These are phyloP conservation scores for Pherbina coryleti DNA, from an alignment of 2,888 invertebrate species.

Conservation along the genomic window DNA sequence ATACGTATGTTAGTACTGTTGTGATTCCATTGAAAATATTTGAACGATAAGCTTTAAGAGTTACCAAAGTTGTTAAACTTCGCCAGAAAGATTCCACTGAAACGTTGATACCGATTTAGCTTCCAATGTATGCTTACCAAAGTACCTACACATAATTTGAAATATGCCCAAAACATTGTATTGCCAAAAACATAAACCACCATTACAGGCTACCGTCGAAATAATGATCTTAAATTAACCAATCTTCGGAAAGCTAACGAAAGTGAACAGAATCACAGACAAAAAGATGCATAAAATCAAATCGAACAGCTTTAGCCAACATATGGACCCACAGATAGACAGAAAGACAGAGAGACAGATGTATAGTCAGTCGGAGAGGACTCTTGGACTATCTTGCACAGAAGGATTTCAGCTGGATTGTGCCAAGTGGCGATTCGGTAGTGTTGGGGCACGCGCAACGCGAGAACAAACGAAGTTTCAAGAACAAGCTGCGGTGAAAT, in stretches of 20 bases:
- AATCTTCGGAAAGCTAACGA: background rate
- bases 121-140: background rate
- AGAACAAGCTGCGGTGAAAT: constrained; percentile 57
- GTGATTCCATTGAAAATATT: no score
- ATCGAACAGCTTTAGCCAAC: background rate
- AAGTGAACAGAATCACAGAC: constrained; percentile 8
- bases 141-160: background rate
- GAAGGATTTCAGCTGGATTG: constrained; percentile 24
- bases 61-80: no score
- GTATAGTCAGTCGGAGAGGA: background rate
- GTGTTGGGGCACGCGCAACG: constrained; percentile 50
- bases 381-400: background rate
- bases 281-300: background rate
- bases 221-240: constrained; percentile 32
- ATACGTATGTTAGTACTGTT: no score
- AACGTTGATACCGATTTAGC: no score
- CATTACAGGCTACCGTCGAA: background rate
- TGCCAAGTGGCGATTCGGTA: constrained; percentile 44
- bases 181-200: background rate
- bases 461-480: constrained; percentile 36
- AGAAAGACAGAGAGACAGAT: background rate
- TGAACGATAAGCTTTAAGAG: no score
- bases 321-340: background rate
- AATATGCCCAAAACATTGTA: background rate
- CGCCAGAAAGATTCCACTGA: no score